phyloP scores from a whole-genome alignment of 30 jellyfish, hydroid and myxozoan species.

The Turritopsis dohrnii region DNA sequence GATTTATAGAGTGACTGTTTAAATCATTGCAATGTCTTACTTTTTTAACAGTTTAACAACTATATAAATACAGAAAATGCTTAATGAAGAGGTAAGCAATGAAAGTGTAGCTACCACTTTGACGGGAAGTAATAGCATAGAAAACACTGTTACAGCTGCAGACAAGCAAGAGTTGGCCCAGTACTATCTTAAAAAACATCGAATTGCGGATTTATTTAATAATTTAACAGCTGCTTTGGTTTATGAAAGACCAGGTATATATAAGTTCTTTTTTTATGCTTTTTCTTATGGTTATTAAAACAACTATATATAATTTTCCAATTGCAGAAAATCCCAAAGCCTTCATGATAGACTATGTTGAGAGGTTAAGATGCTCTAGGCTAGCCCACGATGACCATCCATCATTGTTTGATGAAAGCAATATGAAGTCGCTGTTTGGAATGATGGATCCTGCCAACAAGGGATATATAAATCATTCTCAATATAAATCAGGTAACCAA shows the following conservation, averaged over 20 bases:
- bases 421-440: constrained; percentile 62
- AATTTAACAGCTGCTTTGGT: constrained; percentile 78
- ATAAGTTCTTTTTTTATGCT: background rate
- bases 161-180: constrained; percentile 60
- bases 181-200: constrained; percentile 63
- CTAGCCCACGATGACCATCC: constrained; percentile 62
- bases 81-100: background rate
- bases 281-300: too few species aligned
- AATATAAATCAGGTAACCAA: constrained; percentile 74
- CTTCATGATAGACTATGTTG: constrained; percentile 66
- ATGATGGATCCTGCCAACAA: constrained; percentile 73
- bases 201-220: constrained; percentile 55
- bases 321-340: constrained; percentile 64
- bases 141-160: background rate
- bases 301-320: background rate
- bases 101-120: background rate
- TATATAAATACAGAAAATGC: background rate
- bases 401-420: constrained; percentile 69
- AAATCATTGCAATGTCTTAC: too few species aligned
- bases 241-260: constrained; percentile 75
- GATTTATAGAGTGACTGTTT: too few species aligned
- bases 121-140: background rate
- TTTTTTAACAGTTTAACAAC: background rate
- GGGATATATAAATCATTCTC: constrained; percentile 58
- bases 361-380: constrained; percentile 50